Evolutionary conservation across 2,113 vertebrate species (phyloP), one percentile per base, ranked within the genome.

Genomic region (Tinamus guttatus): DNA sequence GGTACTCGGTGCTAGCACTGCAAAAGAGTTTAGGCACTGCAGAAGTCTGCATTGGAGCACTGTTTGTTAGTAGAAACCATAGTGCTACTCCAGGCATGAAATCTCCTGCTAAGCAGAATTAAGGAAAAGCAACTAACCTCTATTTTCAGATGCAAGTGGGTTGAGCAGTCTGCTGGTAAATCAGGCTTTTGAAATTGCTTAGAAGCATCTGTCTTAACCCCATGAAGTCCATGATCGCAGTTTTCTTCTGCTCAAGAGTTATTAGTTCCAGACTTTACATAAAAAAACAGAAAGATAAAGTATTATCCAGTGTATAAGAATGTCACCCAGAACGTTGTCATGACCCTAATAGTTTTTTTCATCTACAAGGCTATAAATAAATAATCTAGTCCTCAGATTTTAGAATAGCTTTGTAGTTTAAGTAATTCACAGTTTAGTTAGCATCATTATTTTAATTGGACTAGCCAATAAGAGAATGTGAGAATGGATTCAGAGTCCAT

Each of bases 321-420:
- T 9, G 6, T 43, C 4, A 20, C 43, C 19, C 3, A 40, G 21
- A 80, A 76, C 38, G 0, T 40, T 89, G 40, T 87, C 0, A 0
- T 56, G 20, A 47, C 11, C 13, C 21, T 52, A 54, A 7, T 6
- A 45, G 1, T 65, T 71, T 6, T 64, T 68, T 14, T 47, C 15
- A 41, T 20, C 32, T 40, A 32, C 21, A 41, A 7, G 32, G 70
- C 59, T 18, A 59, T 51, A 75, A 75, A 63, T 9, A 74, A 32
- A 25, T 41, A 45, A 51, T 79, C 65, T 9, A 21, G 11, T 45
- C 9, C 54, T 87, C 21, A 51, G 11, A 5, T 77, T 92, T 94
- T 73, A 65, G 7, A 13, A 22, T 77, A 19, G 34, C 12, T 47
- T 84, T 74, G 14, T 30, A 22, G 25, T 74, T 65, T 51, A 65